Base-by-base conservation (phyloP, 2,113 vertebrate genomes). In the Tupaia chinensis region DNA sequence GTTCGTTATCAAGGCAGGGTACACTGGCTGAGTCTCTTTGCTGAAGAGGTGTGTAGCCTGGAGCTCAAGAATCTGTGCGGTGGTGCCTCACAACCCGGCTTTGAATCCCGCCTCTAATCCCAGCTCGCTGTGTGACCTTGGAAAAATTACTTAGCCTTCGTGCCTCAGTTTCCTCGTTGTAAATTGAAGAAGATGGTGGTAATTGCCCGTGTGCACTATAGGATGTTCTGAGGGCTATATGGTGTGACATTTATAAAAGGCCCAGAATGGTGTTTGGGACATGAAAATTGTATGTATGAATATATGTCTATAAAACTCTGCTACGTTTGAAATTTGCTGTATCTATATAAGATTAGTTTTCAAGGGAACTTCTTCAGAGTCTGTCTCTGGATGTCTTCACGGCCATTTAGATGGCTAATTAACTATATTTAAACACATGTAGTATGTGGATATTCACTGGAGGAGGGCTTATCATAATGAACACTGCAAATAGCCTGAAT, bases 81-180 rank as follows among this genome's bases (percentile, higher is more conserved):
- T 4, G 32, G 44, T 16, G 27, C 44, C 17, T 9, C 17, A 19
- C 16, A 23, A 56, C 29, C 12, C 13, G 32, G 13, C n/a, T 76
- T 34, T 34, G 73, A 95, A 80, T 29, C 66, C 81, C 22, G 32
- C 53, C 81, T 80, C 15, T 29, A 56, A 15, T 58, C 14, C 61
- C 56, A 56, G 78, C 44, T 60, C 16, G 13, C 78, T 34, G 56
- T 44, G 54, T 56, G 70, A 32, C 60, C 53, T 56, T 77, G n/a
- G 53, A 44, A 32, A 74, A 88, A 13, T 78, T 16, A 73, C 66
- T 61, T 91, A 20, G n/a, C 16, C 58, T n/a, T 81, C 32, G 23
- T 65, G 56, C 63, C 63, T 78, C 60, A 27, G 56, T 93, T 91
- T 87, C 53, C 29, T 91, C 58, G 84, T 89, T 76, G 85, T 34